Evolutionary conservation across 2,797 vertebrate species (phyloP).

Genomic region (Falco naumanni): DNA sequence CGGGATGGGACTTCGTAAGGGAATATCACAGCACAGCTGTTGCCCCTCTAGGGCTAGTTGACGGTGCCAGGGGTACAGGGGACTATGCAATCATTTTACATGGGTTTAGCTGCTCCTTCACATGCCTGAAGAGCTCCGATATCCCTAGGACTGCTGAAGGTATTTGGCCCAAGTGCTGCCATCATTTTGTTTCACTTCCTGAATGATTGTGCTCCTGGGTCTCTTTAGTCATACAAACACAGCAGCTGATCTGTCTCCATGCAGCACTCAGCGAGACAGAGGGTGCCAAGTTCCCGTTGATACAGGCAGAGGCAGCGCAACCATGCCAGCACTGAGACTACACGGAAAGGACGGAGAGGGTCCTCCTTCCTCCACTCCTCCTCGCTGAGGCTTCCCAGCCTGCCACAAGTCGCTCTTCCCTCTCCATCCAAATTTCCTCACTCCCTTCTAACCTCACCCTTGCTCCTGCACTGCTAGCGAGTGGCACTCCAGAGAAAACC

Average conservation of each 20-base stretch:
- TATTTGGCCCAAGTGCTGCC: background rate
- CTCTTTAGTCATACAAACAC: conserved; percentile 56
- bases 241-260: conserved; percentile 34
- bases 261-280: background rate
- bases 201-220: conserved; percentile 55
- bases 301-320: background rate
- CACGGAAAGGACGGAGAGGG: background rate
- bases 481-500: background rate
- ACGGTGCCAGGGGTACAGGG: background rate
- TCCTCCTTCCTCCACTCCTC: background rate
- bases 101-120: background rate
- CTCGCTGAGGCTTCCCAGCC: background rate
- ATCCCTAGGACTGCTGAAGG: background rate
- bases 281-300: conserved; percentile 43
- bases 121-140: background rate
- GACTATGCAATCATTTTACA: background rate
- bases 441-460: background rate
- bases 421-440: background rate
- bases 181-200: conserved; percentile 44
- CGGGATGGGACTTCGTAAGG: background rate
- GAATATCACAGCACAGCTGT: background rate
- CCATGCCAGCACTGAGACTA: background rate
- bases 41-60: background rate
- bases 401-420: background rate
- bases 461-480: background rate